Conservation (phyloP, 2,797 vertebrate genomes). For the Xenops minutus region DNA sequence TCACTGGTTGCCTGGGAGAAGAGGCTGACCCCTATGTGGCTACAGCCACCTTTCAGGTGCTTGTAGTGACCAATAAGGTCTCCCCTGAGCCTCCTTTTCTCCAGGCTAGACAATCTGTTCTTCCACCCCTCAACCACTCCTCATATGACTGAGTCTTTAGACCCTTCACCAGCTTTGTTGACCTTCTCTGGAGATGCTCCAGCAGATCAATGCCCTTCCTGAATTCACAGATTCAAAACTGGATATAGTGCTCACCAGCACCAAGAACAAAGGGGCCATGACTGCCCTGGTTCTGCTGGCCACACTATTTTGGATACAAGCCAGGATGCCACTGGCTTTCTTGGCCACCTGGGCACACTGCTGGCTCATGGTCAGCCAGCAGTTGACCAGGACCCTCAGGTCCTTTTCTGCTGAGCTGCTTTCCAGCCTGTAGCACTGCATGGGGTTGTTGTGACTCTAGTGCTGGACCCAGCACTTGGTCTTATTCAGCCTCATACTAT, state of each 20-base stretch:
- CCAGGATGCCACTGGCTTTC: not conserved
- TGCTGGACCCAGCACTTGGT: not conserved
- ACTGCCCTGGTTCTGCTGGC: not conserved
- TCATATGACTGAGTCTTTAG: too few species aligned
- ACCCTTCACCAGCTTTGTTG: not conserved
- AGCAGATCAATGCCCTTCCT: not conserved
- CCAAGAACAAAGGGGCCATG: accelerated
- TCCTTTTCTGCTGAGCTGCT: too few species aligned
- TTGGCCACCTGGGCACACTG: not conserved
- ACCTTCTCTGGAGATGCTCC: not conserved
- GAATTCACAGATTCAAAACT: not conserved
- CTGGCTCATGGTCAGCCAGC: not conserved
- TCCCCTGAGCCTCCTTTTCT: not conserved
- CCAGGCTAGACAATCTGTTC: not conserved
- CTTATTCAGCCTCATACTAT: accelerated
- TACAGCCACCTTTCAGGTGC: not conserved
- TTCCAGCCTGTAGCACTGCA: not conserved
- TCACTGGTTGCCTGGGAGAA: not conserved
- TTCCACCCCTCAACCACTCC: not conserved
- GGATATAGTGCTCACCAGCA: not conserved
- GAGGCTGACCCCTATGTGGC: too few species aligned
- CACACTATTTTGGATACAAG: not conserved
- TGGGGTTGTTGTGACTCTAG: not conserved
- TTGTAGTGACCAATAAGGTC: not conserved
- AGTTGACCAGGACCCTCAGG: not conserved